Percentiles rank a stretch among this genome's conserved stretches.
These are phyloP conservation scores for Terrapene triunguis DNA, from an alignment of 2,113 vertebrate genomes.

Conservation along the genomic window DNA sequence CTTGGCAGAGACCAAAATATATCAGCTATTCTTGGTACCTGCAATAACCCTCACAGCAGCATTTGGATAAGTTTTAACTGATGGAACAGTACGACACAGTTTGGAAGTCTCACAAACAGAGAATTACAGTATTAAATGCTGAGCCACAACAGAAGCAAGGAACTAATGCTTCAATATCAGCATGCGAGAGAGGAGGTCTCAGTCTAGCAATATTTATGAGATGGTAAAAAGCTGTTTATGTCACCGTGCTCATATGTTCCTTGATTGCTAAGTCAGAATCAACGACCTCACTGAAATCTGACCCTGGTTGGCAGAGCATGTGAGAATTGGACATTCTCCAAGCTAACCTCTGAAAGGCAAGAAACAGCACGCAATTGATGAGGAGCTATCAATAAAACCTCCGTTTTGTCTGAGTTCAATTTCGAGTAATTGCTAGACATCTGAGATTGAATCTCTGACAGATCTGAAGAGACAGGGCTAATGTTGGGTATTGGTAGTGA, in stretches of 20 bases:
- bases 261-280: slow-evolving; percentile 61
- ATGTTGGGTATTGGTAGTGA: slow-evolving; percentile 32
- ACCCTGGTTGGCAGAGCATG: background rate
- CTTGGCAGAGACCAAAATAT: background rate
- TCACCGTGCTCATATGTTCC: slow-evolving; percentile 25
- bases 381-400: slow-evolving; percentile 60
- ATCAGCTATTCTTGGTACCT: background rate
- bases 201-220: slow-evolving; percentile 55
- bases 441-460: slow-evolving; percentile 47
- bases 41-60: slow-evolving; percentile 26
- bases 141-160: slow-evolving; percentile 31
- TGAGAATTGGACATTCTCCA: slow-evolving; percentile 28
- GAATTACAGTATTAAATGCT: slow-evolving; percentile 26
- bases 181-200: background rate
- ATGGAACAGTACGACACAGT: background rate
- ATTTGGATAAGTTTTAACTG: background rate
- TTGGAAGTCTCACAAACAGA: slow-evolving; percentile 24
- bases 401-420: slow-evolving; percentile 55
- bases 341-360: slow-evolving; percentile 38
- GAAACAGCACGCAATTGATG: slow-evolving; percentile 45
- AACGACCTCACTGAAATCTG: slow-evolving; percentile 35
- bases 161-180: background rate
- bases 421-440: slow-evolving; percentile 59
- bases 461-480: slow-evolving; percentile 32
- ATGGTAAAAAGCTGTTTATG: slow-evolving; percentile 53